Base-by-base conservation (phyloP, 2,888 invertebrate species). In the Limulus polyphemus region DNA sequence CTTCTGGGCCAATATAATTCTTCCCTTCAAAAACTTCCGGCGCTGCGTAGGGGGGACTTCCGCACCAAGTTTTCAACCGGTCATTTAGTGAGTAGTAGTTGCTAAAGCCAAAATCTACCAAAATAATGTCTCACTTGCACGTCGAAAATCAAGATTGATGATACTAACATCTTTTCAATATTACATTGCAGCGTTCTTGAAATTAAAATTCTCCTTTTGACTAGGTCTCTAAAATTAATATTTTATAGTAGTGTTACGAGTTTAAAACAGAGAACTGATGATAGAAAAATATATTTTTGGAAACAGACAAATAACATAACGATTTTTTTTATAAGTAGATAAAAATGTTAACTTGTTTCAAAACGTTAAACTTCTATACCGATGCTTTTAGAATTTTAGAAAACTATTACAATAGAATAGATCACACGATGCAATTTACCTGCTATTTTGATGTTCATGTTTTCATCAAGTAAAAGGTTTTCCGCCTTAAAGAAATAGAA, bases 1-100 rank as follows among this genome's bases (percentile, higher is more conserved):
- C 91, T 76, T 89, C 88, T 56, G 94, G 93, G 12, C 97, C 95
- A 75, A 93, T 91, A 74, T 97, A 97, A 73, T 90, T 86, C 87
- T 75, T 93, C 9, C 97, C 97, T 77, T 93, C 90, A 77, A 98
- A 97, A 58, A 98, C 83, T 79, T 98, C 98, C 0, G 94, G 94
- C 50, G 94, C 93, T 4, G 94, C 93, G 76, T 94, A 94, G 0
- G 94, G 92, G 16, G 93, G 93, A 58, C 88, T 89, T 0, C 93
- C 94, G 75, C 93, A 94, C 86, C 92, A 59, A 54, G 91, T 91
- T 60, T 85, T 85, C 65, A 92, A 78, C 50, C 84, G 82, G 49
- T 69, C 65, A 49, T 68, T 69, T 13, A 67, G 65, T 32, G 68
- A 67, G 79, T 87, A 93, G 76, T 88, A 87, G 77, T 93, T 94